Evolutionary conservation across 2,113 vertebrate species (phyloP), one percentile per base, ranked within the genome.

Genomic region (Nothocercus nigrocapillus): DNA sequence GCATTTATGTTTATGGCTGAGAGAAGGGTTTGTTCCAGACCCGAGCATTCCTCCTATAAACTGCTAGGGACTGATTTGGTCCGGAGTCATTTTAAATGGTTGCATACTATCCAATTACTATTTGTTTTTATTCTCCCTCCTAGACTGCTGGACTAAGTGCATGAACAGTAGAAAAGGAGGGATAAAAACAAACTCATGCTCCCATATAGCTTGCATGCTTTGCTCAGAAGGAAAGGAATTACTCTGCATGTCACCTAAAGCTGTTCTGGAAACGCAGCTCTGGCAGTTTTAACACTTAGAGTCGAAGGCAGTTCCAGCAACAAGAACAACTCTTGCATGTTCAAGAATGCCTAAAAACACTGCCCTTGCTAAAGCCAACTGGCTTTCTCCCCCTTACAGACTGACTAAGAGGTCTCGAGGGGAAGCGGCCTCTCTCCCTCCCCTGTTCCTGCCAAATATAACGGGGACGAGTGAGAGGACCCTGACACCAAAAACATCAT

Each of bases 251-350:
- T 77, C 7, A 70, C 70, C n/a, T 82, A 44, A 80, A 88, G 75
- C 34, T 66, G 18, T 8, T 38, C 89, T 88, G 67, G 63, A 91
- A 94, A 85, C 24, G 36, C 64, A 85, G n/a, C 67, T 63, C 59
- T 85, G 63, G 27, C 53, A 85, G 75, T 54, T 90, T 80, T 21
- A 87, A 91, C n/a, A 13, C 32, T 59, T 64, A 59, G 18, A 58
- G 32, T 54, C 11, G 16, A 81, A 86, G 54, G 44, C 30, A 93
- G 87, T 94, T 89, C 82, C 30, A 91, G 67, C 53, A 94, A 38
- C 24, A 51, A 53, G 62, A 85, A 74, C 4, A 30, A 72, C 22
- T 51, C 68, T 34, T 19, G 3, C 34, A 36, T 0, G 15, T 18
- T 63, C 45, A 88, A 51, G 20, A 69, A 74, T 9, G 49, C 72